A percentile compares a stretch with the other conserved stretches of the same genome.
phyloP scores from a whole-genome alignment of 2,113 vertebrate species.

The Pongo pygmaeus region DNA sequence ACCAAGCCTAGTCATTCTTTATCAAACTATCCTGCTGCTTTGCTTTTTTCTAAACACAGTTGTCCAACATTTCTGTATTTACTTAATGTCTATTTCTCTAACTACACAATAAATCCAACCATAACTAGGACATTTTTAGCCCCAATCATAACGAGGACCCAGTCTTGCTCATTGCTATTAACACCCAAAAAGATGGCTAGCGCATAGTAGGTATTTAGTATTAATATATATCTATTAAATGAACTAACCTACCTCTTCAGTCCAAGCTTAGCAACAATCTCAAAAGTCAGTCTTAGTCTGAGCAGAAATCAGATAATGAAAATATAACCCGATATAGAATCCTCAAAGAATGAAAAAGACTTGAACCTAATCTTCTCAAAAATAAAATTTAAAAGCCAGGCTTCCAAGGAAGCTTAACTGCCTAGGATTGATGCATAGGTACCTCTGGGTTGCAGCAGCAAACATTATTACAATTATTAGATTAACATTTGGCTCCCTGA shows the following conservation, averaged over 20 bases:
- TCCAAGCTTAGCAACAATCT: slow-evolving; percentile 8
- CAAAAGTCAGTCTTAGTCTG: not conserved
- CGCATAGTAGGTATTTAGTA: not conserved
- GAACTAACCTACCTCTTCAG: not conserved
- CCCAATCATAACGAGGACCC: no score
- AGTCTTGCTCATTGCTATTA: not conserved
- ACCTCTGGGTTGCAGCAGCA: not conserved
- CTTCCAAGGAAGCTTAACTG: not conserved
- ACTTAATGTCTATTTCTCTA: not conserved
- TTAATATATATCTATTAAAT: not conserved
- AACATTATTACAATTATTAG: not conserved
- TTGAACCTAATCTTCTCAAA: not conserved
- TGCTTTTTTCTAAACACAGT: not conserved
- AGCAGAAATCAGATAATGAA: slow-evolving; percentile 31
- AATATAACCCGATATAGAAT: slow-evolving; percentile 38
- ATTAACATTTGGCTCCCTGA: not conserved
- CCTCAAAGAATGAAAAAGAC: slow-evolving; percentile 29
- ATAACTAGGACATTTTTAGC: not conserved
- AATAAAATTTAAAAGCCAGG: not conserved
- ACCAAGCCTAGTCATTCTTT: not conserved
- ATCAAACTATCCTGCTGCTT: not conserved
- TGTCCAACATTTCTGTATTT: not conserved
- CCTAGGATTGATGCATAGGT: not conserved
- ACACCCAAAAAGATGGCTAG: not conserved
- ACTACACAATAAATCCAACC: slow-evolving; percentile 6